Evolutionary conservation across 2,888 invertebrate genomes (phyloP).

Genomic region (Phoronis australis): DNA sequence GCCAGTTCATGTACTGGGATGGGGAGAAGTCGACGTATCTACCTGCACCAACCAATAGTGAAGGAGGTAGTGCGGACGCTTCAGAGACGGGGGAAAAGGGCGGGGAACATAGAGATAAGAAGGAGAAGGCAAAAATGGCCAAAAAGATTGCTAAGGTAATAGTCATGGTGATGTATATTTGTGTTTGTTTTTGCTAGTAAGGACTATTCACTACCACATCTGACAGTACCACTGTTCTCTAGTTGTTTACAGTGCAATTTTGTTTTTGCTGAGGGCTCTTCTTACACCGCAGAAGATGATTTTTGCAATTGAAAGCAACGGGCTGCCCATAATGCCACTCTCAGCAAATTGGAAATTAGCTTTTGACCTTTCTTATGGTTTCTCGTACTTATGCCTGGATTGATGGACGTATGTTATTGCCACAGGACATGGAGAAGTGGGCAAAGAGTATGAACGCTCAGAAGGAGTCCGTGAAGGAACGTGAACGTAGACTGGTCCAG

Average conservation of each 20-base stretch:
- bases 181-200: too few species aligned
- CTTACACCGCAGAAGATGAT: too few species aligned
- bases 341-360: too few species aligned
- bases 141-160: constrained; percentile 94
- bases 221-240: too few species aligned
- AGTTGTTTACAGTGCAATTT: too few species aligned
- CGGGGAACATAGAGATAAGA: constrained; percentile 59
- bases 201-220: too few species aligned
- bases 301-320: too few species aligned
- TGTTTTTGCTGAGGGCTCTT: too few species aligned
- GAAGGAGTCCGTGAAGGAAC: constrained; percentile 63
- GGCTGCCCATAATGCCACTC: too few species aligned
- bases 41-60: constrained; percentile 28
- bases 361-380: too few species aligned
- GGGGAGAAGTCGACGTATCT: constrained; percentile 52
- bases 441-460: constrained; percentile 89
- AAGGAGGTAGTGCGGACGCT: constrained; percentile 3
- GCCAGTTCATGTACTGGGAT: constrained; percentile 95
- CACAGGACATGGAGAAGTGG: constrained; percentile 82
- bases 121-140: constrained; percentile 93
- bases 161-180: too few species aligned
- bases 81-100: constrained; percentile 6
- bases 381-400: too few species aligned
- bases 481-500: constrained; percentile 22
- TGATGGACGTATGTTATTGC: constrained; percentile 1